Conservation (phyloP, 2,113 vertebrate species). For the Anarrhichthys ocellatus region DNA sequence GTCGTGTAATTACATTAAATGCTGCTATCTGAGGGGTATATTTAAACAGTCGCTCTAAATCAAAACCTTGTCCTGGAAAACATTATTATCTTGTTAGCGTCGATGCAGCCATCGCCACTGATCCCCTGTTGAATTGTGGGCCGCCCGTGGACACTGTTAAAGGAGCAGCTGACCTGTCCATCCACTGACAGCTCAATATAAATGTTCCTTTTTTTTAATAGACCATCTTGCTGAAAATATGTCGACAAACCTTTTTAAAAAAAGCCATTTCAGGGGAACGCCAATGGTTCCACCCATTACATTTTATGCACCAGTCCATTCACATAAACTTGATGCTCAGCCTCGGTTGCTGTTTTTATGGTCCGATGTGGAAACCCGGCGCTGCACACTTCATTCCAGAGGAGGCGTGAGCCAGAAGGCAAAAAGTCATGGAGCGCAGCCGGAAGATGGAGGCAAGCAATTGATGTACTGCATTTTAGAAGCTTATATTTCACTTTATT, state of each 20-base stretch:
- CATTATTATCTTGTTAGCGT: constrained; percentile 70
- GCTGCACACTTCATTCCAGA: constrained; percentile 73
- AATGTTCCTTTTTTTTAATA: constrained; percentile 74
- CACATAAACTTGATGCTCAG: constrained; percentile 79
- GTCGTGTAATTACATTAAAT: constrained; percentile 65
- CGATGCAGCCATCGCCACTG: constrained; percentile 38
- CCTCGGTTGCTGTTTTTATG: constrained; percentile 79
- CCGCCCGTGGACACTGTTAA: constrained; percentile 69
- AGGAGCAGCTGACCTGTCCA: constrained; percentile 71
- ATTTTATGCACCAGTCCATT: constrained; percentile 80
- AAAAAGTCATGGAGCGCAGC: constrained; percentile 69
- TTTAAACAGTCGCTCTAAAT: constrained; percentile 64
- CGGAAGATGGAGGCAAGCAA: constrained; percentile 62
- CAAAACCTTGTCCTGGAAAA: constrained; percentile 56
- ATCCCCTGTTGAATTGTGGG: constrained; percentile 53
- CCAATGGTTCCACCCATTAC: constrained; percentile 78
- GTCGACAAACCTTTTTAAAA: constrained; percentile 76
- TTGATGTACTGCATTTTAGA: constrained; percentile 79
- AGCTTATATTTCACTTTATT: constrained; percentile 79
- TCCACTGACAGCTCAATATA: constrained; percentile 73
- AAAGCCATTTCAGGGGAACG: constrained; percentile 74
- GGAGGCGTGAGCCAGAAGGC: constrained; percentile 73
- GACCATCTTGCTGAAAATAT: constrained; percentile 75
- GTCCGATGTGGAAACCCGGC: constrained; percentile 72
- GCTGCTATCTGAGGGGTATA: constrained; percentile 62